Evolutionary conservation across 2,797 vertebrate species (phyloP).

Genomic region (Monodelphis domestica): DNA sequence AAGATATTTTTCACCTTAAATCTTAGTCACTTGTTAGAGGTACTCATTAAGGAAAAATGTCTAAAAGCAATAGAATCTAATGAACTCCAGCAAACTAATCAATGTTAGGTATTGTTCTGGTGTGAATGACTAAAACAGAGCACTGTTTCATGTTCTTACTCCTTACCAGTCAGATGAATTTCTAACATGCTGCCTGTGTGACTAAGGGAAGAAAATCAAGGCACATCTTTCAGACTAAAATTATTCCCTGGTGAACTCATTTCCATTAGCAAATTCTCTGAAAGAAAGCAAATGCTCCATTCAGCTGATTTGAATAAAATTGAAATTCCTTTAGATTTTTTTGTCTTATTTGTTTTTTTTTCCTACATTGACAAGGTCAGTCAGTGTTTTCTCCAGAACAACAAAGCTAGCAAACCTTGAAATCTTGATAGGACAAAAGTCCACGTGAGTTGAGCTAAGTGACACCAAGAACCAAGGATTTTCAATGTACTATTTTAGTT

Average conservation of each 20-base stretch:
- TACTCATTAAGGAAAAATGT: background rate
- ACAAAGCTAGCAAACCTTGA: background rate
- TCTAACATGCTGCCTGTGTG: background rate
- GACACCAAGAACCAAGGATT: slow-evolving; percentile 5
- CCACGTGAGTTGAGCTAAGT: background rate
- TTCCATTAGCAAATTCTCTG: slow-evolving; percentile 16
- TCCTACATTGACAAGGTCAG: background rate
- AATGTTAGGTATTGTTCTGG: background rate
- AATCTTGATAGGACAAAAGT: background rate
- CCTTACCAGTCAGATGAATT: background rate
- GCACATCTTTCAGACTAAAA: slow-evolving; percentile 11
- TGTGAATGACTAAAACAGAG: background rate
- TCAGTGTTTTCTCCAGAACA: slow-evolving; percentile 19
- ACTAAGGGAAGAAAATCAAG: slow-evolving; percentile 13
- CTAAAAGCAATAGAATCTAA: background rate
- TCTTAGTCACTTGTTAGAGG: background rate
- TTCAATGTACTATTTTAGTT: background rate
- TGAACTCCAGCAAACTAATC: background rate
- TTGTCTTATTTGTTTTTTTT: background rate
- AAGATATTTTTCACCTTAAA: background rate
- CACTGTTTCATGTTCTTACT: background rate
- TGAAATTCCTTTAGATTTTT: background rate
- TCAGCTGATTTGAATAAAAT: background rate
- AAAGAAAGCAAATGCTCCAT: background rate
- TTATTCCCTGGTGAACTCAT: background rate